Percentiles rank a stretch among this genome's conserved stretches.
Evolutionary conservation across 1,140 invertebrate genomes (phyloP).

Genomic region (Globodera ellingtonae): DNA sequence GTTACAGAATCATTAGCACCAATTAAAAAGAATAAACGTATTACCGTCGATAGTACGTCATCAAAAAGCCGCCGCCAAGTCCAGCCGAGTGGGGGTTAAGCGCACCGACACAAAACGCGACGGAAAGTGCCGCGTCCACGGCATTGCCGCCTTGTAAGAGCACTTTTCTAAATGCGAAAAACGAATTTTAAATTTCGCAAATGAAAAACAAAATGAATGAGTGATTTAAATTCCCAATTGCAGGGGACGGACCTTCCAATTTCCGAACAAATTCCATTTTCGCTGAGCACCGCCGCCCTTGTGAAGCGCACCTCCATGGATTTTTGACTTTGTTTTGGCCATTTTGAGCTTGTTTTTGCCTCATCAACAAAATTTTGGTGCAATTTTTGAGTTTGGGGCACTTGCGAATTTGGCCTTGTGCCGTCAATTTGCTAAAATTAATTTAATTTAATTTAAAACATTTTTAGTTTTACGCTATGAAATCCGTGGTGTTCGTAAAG

Average conservation of each 20-base stretch:
- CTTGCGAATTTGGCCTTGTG: neutral
- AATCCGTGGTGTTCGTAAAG: slow-evolving; percentile 34
- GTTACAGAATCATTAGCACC: neutral
- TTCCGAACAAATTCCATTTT: slow-evolving; percentile 56
- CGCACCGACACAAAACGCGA: slow-evolving; percentile 81
- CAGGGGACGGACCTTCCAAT: slow-evolving; percentile 45
- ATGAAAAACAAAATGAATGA: neutral
- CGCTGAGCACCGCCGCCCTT: slow-evolving; percentile 53
- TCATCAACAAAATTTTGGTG: slow-evolving; percentile 15
- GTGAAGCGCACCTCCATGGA: slow-evolving; percentile 43
- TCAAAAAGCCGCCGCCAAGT: slow-evolving; percentile 81
- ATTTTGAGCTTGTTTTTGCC: slow-evolving; percentile 26
- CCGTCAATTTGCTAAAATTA: slow-evolving; percentile 11
- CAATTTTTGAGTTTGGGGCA: neutral
- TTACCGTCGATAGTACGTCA: slow-evolving; percentile 76
- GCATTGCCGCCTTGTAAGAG: slow-evolving; percentile 80
- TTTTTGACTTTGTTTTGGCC: slow-evolving; percentile 34
- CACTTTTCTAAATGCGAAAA: slow-evolving; percentile 71
- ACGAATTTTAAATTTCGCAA: neutral
- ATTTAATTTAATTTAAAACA: neutral
- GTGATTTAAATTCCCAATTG: too few relatives aligned
- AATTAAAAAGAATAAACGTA: neutral
- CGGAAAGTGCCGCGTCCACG: slow-evolving; percentile 81
- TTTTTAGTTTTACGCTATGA: slow-evolving; percentile 4
- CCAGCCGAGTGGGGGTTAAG: slow-evolving; percentile 82